phyloP scores from a whole-genome alignment of 2,888 invertebrate species.

The Julus scanicus region DNA sequence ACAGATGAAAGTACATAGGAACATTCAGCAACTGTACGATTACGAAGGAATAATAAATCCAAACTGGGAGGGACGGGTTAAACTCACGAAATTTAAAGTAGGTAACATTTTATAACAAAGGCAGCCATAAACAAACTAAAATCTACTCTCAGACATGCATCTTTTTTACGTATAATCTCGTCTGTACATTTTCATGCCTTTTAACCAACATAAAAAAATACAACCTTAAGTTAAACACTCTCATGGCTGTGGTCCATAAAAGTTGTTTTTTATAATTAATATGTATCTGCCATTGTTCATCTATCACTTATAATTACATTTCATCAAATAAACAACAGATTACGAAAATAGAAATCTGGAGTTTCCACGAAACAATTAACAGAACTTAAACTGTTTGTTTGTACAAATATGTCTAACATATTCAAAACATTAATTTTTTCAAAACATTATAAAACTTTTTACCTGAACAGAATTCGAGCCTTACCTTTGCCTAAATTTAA shows the following conservation, averaged over 20 bases:
- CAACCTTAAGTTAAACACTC: neutral
- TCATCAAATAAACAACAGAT: too few relatives aligned
- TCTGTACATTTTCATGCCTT: neutral
- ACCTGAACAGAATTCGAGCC: too few relatives aligned
- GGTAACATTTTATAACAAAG: slow-evolving; percentile 21
- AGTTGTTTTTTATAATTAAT: neutral
- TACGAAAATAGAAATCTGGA: too few relatives aligned
- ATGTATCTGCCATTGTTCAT: too few relatives aligned
- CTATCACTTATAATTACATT: too few relatives aligned
- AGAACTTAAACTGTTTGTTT: too few relatives aligned
- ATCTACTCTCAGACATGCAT: neutral
- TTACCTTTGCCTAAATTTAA: too few relatives aligned
- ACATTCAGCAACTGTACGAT: neutral
- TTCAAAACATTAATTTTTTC: too few relatives aligned
- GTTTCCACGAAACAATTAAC: too few relatives aligned
- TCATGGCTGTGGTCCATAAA: neutral
- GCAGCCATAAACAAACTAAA: neutral
- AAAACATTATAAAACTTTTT: too few relatives aligned
- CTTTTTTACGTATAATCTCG: neutral
- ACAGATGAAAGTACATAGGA: neutral
- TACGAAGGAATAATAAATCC: neutral
- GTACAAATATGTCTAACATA: too few relatives aligned
- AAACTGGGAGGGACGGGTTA: neutral
- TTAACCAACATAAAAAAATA: neutral
- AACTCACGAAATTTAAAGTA: slow-evolving; percentile 7